These are phyloP conservation scores for Tinea semifulvella DNA, from an alignment of 2,888 invertebrate species.

Conservation along the genomic window DNA sequence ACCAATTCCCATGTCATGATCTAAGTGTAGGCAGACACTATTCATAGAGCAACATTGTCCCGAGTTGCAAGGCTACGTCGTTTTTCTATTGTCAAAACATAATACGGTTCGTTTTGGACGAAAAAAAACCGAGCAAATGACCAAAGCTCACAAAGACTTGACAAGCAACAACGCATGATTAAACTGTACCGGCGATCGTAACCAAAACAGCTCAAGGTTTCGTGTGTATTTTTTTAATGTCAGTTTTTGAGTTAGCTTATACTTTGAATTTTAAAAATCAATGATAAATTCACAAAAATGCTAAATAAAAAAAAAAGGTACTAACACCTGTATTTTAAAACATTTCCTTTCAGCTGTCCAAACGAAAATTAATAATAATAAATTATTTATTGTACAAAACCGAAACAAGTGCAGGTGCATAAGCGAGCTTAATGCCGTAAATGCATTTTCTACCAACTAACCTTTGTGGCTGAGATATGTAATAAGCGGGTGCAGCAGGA, in stretches of 20 bases:
- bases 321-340: too few species aligned
- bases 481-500: too few species aligned
- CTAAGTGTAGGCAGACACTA: neutral
- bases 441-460: too few species aligned
- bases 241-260: neutral
- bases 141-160: constrained; percentile 17
- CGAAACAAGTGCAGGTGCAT: too few species aligned
- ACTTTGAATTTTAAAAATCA: neutral
- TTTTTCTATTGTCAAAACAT: constrained; percentile 21
- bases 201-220: constrained; percentile 2
- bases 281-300: too few species aligned
- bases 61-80: constrained; percentile 27
- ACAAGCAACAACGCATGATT: constrained; percentile 19
- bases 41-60: neutral
- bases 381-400: too few species aligned
- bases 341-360: too few species aligned
- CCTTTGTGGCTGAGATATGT: too few species aligned
- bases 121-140: constrained; percentile 14
- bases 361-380: too few species aligned
- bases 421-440: too few species aligned
- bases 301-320: too few species aligned
- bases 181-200: constrained; percentile 15
- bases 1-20: too few species aligned
- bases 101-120: constrained; percentile 15
- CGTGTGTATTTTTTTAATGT: neutral